Conservation (phyloP, 2,113 vertebrate species). For the Anguilla rostrata region DNA sequence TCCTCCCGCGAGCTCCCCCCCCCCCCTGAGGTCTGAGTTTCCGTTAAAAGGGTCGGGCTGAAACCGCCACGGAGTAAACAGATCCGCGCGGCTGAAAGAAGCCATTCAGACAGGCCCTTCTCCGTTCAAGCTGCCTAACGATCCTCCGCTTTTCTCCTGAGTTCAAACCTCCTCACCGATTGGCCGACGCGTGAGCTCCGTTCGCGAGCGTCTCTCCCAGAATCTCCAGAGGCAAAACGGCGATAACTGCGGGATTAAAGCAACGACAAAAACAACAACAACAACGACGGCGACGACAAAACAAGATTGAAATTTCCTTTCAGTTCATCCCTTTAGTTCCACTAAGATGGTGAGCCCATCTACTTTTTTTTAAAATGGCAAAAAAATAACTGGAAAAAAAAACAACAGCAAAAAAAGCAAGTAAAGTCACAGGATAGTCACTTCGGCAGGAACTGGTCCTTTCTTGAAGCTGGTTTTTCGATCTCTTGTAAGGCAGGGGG, state of each 20-base stretch:
- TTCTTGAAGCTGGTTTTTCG: not conserved
- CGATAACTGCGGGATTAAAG: not conserved
- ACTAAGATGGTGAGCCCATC: not conserved
- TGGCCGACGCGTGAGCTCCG: not conserved
- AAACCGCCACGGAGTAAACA: not conserved
- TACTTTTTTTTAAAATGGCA: not conserved
- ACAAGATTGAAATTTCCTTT: not conserved
- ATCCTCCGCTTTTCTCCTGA: not conserved
- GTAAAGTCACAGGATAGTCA: not conserved
- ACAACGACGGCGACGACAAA: not conserved
- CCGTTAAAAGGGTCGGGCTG: not conserved
- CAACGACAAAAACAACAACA: not conserved
- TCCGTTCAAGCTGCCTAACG: constrained; percentile 8
- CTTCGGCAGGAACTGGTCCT: not conserved
- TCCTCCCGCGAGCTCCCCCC: not conserved
- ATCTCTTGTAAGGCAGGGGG: constrained; percentile 22
- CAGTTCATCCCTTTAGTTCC: not conserved
- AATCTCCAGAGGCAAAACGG: not conserved
- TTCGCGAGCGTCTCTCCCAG: not conserved
- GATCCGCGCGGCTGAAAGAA: not conserved
- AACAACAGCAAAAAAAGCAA: not conserved
- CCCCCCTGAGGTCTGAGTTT: constrained; percentile 12
- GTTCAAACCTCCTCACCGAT: not conserved
- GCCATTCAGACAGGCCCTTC: not conserved
- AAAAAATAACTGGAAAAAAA: not conserved